Base-by-base conservation (phyloP, 2,888 invertebrate species). In the Agriopis marginaria region DNA sequence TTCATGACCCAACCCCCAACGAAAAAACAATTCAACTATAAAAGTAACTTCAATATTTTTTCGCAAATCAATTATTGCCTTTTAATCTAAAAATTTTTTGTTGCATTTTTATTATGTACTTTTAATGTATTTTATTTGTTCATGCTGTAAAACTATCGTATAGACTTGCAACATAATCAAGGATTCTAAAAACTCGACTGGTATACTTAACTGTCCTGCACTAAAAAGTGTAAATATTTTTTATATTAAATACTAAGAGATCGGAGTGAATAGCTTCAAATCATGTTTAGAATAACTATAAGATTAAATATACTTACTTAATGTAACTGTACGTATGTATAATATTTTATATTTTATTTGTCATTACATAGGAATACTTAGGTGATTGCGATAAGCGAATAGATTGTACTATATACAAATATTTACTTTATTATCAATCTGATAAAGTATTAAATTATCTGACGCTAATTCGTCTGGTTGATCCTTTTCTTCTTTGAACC, bases 151-250 rank as follows among this genome's bases (percentile, higher is more conserved):
- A 59, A 68, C 72, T 77, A 84, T 80, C 79, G 74, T 75, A 86
- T 88, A 85, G 83, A 89, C 81, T 87, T 86, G 71, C 79, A 79
- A 84, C 78, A 85, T 86, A 83, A 87, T 87, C 81, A 87, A 85
- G 84, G 84, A 88, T 88, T 89, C 83, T 83, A 79, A 84, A 71
- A 80, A 86, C 86, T 86, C 82, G 89, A 90, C 88, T 89, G 88
- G 84, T 83, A 79, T 82, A 70, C 60, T 81, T 83, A 80, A 74
- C 62, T 61, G 64, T 82, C 82, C 84, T 81, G 82, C 81, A 84
- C 79, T 84, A 84, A 82, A 84, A 71, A 81, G 79, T 93, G 89
- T 88, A 89, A 86, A 89, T 89, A 89, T 83, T 86, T 86, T 86
- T 82, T 82, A 82, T 84, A 82, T 14, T 47, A 23, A 23, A 23